Base-by-base conservation (phyloP, 2,888 invertebrate species). In the Pycnomerus fuliginosus region DNA sequence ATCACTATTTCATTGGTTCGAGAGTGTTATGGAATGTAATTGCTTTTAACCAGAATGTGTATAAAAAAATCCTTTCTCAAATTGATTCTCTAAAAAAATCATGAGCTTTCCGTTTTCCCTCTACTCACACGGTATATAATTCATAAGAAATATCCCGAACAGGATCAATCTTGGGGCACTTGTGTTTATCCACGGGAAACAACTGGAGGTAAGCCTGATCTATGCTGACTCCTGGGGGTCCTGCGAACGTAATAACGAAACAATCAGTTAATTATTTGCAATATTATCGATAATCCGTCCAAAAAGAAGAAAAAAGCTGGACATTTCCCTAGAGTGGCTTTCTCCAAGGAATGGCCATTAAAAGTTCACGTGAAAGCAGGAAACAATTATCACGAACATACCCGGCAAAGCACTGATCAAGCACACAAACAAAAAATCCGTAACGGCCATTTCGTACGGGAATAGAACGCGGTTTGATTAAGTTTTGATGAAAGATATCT, bases 151-250 rank as follows among this genome's bases (percentile, higher is more conserved):
- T 69, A 55, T 81, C 80, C 39, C 70, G 70, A 10, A 68, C 61
- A 37, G 77, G 74, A 56, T 76, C 72, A 5, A 80, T 72, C 52
- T 69, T 73, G 0, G 76, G 76, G 49, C 82, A 82, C 53, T 80
- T 79, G 12, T 72, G 66, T 52, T 80, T 80, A 62, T 77, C 74
- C 10, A 81, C 73, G 0, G 82, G 80, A n/a, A 75, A 73, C 32
- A 79, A 64, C 52, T 80, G 80, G 0, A 81, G 68, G 11, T 77
- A 67, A 0, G 80, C 73, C 45, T 77, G 76, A 58, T 82, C 79
- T 51, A 78, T 76, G 31, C 76, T 72, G 1, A 80, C 71, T 1
- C 76, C 77, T 0, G 80, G 80, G 0, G 80, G 80, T 1, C 80
- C 82, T 82, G 16, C 15, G 42, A 49, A 17, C 27, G 2, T 14